Evolutionary conservation across 2,797 vertebrate genomes (phyloP).

Genomic region (Falco concolor): DNA sequence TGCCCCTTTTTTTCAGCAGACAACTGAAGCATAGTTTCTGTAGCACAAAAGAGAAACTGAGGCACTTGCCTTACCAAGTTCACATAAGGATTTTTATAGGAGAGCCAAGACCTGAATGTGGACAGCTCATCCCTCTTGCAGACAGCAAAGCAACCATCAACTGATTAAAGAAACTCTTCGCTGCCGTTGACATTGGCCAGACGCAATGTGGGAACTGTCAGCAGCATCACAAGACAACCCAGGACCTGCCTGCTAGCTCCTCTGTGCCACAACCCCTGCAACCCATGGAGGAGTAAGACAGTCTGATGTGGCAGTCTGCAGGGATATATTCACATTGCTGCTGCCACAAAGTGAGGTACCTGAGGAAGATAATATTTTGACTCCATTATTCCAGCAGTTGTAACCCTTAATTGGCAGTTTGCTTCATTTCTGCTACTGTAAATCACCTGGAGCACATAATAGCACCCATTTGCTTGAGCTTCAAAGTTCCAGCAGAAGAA

Average conservation of each 20-base stretch:
- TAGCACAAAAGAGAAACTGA: neutral
- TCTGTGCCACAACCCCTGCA: neutral
- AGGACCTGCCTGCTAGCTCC: neutral
- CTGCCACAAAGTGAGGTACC: neutral
- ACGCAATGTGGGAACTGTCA: neutral
- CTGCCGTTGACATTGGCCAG: neutral
- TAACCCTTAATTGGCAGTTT: neutral
- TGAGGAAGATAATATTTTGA: neutral
- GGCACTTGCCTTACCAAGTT: neutral
- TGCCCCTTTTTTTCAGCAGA: neutral
- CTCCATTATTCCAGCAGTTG: neutral
- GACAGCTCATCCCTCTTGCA: neutral
- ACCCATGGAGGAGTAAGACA: neutral
- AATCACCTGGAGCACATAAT: slow-evolving; percentile 10
- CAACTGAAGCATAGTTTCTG: neutral
- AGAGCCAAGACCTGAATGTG: neutral
- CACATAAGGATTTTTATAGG: neutral
- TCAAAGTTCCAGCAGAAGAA: neutral
- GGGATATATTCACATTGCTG: neutral
- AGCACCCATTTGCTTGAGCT: neutral
- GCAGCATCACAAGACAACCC: neutral
- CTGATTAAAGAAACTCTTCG: neutral
- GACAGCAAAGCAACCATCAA: neutral
- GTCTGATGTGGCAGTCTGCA: neutral
- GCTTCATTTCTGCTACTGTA: neutral